A percentile compares a stretch with the other conserved stretches of the same genome.
phyloP scores from a whole-genome alignment of 2,797 vertebrate species.

The Okamejei kenojei region DNA sequence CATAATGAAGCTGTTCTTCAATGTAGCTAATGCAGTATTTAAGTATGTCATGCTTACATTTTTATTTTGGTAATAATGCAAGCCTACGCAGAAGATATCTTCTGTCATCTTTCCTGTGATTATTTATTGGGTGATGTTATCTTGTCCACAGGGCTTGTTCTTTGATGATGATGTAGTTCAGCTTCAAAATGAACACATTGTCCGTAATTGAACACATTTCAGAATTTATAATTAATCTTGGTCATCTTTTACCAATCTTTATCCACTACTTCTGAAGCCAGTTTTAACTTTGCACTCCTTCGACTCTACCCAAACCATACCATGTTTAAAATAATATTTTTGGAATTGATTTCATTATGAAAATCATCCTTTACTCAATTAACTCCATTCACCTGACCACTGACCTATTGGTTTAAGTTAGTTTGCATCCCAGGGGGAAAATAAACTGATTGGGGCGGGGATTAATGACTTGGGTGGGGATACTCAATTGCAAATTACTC shows the following conservation, averaged over 20 bases:
- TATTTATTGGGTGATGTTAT: constrained; percentile 18
- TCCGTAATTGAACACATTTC: constrained; percentile 13
- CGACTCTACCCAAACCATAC: not conserved
- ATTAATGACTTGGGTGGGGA: not conserved
- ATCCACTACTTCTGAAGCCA: not conserved
- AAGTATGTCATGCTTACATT: constrained; percentile 24
- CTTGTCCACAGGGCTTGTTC: constrained; percentile 13
- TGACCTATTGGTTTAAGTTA: not conserved
- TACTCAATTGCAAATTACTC: not conserved
- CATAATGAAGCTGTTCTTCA: constrained; percentile 35
- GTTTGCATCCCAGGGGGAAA: not conserved
- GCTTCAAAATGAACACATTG: not conserved
- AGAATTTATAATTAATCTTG: not conserved
- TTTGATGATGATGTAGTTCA: constrained; percentile 4
- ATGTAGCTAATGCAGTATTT: constrained; percentile 32
- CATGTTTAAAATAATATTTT: not conserved
- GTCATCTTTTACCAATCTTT: not conserved
- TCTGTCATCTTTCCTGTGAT: constrained; percentile 16
- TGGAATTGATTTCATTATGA: not conserved
- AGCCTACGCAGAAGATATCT: constrained; percentile 9
- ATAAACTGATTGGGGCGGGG: no score
- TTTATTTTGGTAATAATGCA: constrained; percentile 32
- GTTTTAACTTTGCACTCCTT: not conserved
- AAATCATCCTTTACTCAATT: not conserved
- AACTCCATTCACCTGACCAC: no score